Evolutionary conservation across 1,140 invertebrate species (phyloP), one percentile per base, ranked within the genome.

Genomic region (Lethocerus indicus): DNA sequence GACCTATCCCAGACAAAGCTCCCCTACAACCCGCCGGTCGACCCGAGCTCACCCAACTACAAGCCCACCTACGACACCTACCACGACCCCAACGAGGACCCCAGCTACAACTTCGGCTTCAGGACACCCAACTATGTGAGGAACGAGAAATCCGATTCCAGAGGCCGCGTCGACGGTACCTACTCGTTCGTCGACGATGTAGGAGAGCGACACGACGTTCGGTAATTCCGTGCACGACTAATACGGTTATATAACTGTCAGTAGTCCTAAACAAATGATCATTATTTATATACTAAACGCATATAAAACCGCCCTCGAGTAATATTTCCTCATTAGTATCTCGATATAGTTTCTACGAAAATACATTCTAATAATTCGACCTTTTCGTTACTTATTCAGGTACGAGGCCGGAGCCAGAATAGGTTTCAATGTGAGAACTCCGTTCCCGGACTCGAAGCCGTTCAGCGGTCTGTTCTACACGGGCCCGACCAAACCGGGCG

Each of bases 131-230:
- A 73, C 4, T 76, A 79, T 54, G 71, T 69, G 1, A 72, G 76
- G 55, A 70, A 73, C 50, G 79, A 83, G 63, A 70, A 71, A 32
- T 71, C 72, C 47, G 74, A 76, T 56, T 67, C 71, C 21, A 67
- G 64, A 20, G 74, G 74, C 13, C 67, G 73, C 57, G 70, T 76
- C 2, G 51, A 56, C 13, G 62, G 62, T n/a, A 68, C 70, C 41
- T 82, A 80, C 58, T 73, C 75, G 2, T 82, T 71, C 56, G 59
- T 79, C 16, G 80, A 83, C 55, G 78, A 81, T 52, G 70, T 79
- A 24, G 80, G 80, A 1, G 77, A 80, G 57, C 63, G 73, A 1
- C 78, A 81, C 59, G 76, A 78, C 54, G 78, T 82, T 0, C n/a
- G n/a, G n/a, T n/a, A n/a, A n/a, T n/a, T n/a, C n/a, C n/a, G n/a